phyloP scores from a whole-genome alignment of 1,140 invertebrate genomes.

The Campoletis sonorensis region DNA sequence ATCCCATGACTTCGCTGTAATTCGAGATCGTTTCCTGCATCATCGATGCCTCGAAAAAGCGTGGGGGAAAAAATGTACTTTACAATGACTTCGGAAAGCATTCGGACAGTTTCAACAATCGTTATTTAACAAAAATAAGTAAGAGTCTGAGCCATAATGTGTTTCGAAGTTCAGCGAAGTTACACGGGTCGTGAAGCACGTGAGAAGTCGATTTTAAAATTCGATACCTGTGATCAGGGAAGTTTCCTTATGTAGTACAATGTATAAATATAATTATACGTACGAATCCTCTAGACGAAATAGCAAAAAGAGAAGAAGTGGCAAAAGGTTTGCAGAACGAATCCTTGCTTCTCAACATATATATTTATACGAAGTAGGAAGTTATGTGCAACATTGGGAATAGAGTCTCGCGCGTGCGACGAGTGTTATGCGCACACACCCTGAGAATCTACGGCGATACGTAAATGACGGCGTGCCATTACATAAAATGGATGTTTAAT shows the following conservation, averaged over 20 bases:
- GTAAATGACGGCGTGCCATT: slow-evolving; percentile 67
- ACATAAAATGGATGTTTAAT: slow-evolving; percentile 75
- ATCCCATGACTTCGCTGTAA: neutral
- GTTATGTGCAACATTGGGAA: slow-evolving; percentile 54
- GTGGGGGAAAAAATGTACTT: neutral
- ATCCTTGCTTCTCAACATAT: neutral
- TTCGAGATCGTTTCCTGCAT: neutral
- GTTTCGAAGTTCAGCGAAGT: slow-evolving; percentile 23
- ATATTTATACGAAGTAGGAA: slow-evolving; percentile 60
- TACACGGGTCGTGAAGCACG: slow-evolving; percentile 32
- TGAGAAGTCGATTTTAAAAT: slow-evolving; percentile 42
- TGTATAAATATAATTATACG: neutral
- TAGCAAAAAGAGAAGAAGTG: neutral
- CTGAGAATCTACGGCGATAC: slow-evolving; percentile 63
- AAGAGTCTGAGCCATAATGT: slow-evolving; percentile 14
- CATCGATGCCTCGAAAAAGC: neutral
- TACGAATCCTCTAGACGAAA: neutral
- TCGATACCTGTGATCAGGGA: slow-evolving; percentile 26
- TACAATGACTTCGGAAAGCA: neutral
- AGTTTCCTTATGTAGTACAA: neutral
- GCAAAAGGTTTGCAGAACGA: neutral
- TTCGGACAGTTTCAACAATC: slow-evolving; percentile 6
- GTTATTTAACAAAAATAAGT: slow-evolving; percentile 38
- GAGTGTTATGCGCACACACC: slow-evolving; percentile 18
- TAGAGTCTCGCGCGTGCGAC: slow-evolving; percentile 16